Percentiles rank a stretch among this genome's conserved stretches.
phyloP scores from a whole-genome alignment of 1,140 invertebrate genomes.

The Camponotus pennsylvanicus region DNA sequence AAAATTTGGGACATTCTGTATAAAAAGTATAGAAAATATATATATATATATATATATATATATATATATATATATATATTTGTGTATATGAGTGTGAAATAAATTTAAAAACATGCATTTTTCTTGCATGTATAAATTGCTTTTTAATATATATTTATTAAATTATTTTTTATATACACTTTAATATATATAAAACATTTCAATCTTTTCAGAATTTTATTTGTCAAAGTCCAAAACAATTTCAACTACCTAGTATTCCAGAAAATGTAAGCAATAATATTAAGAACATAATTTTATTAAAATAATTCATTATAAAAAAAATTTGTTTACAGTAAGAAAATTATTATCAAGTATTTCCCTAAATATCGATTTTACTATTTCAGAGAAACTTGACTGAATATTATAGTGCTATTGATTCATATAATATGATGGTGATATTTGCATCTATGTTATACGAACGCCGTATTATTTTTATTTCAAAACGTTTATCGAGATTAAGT shows the following conservation, averaged over 20 bases:
- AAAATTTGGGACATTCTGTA: too few species aligned
- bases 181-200: conserved; percentile 19
- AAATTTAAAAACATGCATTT: conserved; percentile 9
- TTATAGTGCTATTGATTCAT: conserved; percentile 96
- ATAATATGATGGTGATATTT: conserved; percentile 98
- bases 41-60: too few species aligned
- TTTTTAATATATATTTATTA: neutral
- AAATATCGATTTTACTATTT: conserved; percentile 74
- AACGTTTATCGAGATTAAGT: conserved; percentile 94
- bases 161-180: neutral
- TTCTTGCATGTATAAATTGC: neutral
- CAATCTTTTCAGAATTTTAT: conserved; percentile 89
- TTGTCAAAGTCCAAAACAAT: conserved; percentile 92
- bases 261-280: conserved; percentile 93
- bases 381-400: conserved; percentile 98
- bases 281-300: conserved; percentile 28
- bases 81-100: neutral
- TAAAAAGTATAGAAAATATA: too few species aligned
- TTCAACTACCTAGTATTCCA: conserved; percentile 96
- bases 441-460: conserved; percentile 97
- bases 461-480: conserved; percentile 96
- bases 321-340: neutral
- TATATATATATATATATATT: neutral
- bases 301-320: conserved; percentile 16
- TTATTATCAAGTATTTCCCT: neutral